These are phyloP conservation scores for Chamaetylas fuelleborni DNA, from an alignment of 2,113 vertebrate genomes.

Conservation along the genomic window DNA sequence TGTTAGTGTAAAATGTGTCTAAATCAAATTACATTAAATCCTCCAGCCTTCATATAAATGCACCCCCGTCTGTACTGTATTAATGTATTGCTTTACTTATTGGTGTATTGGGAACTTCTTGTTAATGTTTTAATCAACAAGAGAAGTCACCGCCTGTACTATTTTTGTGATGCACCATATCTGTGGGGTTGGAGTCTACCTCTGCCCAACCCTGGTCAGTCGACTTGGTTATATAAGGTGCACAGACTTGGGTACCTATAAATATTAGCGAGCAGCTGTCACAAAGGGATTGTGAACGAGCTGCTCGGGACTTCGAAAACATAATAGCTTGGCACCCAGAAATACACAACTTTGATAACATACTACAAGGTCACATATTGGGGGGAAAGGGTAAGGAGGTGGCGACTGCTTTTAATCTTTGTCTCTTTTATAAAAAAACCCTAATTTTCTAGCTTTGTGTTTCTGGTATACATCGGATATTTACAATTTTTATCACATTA, in stretches of 20 bases:
- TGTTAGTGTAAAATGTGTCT: not conserved
- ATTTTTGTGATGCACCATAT: not conserved
- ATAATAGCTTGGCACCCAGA: not conserved
- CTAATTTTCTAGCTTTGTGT: not conserved
- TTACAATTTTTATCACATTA: conserved; percentile 53
- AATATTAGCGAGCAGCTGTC: conserved; percentile 27
- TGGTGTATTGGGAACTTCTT: not conserved
- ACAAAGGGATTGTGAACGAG: not conserved
- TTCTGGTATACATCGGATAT: not conserved
- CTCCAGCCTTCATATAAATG: not conserved
- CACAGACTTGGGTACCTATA: not conserved
- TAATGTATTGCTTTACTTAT: not conserved
- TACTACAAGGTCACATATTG: not conserved
- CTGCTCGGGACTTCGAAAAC: not conserved
- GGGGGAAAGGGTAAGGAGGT: not conserved
- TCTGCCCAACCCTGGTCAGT: not conserved
- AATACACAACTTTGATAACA: not conserved
- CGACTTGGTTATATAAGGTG: not conserved
- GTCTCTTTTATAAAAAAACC: not conserved
- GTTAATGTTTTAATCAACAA: not conserved
- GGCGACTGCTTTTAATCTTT: not conserved
- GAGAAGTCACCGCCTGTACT: not conserved
- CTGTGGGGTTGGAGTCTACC: not conserved
- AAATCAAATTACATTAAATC: not conserved
- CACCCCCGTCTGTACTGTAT: fast-evolving